Percentiles rank a stretch among this genome's conserved stretches.
Evolutionary conservation across 2,113 vertebrate species (phyloP).

Genomic region (Macquaria ambigua): DNA sequence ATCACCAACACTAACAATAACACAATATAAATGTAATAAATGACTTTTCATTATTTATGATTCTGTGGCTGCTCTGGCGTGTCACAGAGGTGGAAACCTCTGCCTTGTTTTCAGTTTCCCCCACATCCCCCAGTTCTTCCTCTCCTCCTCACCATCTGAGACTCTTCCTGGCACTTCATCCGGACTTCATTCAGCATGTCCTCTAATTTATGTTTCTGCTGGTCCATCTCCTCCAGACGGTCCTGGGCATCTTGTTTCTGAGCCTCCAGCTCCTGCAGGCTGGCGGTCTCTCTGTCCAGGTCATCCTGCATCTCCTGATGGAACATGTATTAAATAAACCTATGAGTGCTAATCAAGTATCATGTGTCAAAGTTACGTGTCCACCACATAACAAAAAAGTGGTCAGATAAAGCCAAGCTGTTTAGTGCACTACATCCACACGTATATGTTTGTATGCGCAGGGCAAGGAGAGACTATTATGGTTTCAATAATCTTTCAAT

Average conservation of each 20-base stretch:
- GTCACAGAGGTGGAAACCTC: background rate
- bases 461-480: background rate
- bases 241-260: conserved; percentile 98
- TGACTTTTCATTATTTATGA: background rate
- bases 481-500: no score
- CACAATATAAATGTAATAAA: background rate
- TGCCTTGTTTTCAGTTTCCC: background rate
- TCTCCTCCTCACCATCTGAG: conserved; percentile 90
- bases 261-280: conserved; percentile 93
- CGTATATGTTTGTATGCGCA: background rate
- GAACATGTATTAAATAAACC: background rate
- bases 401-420: background rate
- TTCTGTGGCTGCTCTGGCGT: background rate
- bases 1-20: background rate
- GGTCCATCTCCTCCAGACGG: conserved; percentile 97
- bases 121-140: background rate
- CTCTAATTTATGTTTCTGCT: conserved; percentile 96
- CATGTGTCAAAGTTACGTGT: background rate
- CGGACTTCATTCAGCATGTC: conserved; percentile 95
- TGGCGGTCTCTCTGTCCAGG: conserved; percentile 92
- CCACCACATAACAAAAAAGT: background rate
- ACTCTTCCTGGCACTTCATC: conserved; percentile 97
- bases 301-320: conserved; percentile 95
- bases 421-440: background rate
- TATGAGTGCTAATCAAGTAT: background rate